Conservation (phyloP, 2,113 vertebrate genomes). For the Percina caprodes region DNA sequence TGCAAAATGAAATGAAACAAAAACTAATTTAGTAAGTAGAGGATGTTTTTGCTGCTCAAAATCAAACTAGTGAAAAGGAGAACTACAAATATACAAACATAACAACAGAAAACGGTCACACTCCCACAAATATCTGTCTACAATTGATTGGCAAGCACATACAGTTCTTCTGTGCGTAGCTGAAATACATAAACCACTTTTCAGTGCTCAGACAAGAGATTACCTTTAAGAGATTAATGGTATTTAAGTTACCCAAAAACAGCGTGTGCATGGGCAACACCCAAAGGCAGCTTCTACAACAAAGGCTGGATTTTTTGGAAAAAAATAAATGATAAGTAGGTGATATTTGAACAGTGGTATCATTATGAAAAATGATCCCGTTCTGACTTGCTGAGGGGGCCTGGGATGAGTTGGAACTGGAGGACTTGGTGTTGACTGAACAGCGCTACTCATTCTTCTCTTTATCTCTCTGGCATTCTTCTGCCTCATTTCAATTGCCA, state of each 20-base stretch:
- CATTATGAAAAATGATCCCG: constrained; percentile 66
- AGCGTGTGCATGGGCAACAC: constrained; percentile 41
- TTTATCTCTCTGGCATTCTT: constrained; percentile 80
- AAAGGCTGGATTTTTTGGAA: constrained; percentile 50
- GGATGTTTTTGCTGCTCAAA: constrained; percentile 6
- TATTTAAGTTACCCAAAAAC: constrained; percentile 52
- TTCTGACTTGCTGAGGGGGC: constrained; percentile 58
- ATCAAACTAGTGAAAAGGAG: constrained; percentile 25
- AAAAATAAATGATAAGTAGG: constrained; percentile 39
- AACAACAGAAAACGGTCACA: neutral
- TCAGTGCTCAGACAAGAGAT: constrained; percentile 65
- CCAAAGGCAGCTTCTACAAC: constrained; percentile 44
- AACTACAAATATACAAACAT: neutral
- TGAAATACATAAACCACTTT: constrained; percentile 39
- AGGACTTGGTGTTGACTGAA: constrained; percentile 63
- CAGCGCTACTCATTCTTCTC: constrained; percentile 66
- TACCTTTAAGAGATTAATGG: constrained; percentile 53
- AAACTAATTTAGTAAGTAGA: neutral
- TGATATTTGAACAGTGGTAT: constrained; percentile 65
- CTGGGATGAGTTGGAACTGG: constrained; percentile 71
- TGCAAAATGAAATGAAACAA: constrained; percentile 17
- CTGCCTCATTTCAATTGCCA: constrained; percentile 79
- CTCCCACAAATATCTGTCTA: neutral
- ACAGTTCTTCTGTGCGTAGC: neutral
- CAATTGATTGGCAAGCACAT: constrained; percentile 8